Conservation (phyloP, 2,113 vertebrate species). For the Sorex fumeus region DNA sequence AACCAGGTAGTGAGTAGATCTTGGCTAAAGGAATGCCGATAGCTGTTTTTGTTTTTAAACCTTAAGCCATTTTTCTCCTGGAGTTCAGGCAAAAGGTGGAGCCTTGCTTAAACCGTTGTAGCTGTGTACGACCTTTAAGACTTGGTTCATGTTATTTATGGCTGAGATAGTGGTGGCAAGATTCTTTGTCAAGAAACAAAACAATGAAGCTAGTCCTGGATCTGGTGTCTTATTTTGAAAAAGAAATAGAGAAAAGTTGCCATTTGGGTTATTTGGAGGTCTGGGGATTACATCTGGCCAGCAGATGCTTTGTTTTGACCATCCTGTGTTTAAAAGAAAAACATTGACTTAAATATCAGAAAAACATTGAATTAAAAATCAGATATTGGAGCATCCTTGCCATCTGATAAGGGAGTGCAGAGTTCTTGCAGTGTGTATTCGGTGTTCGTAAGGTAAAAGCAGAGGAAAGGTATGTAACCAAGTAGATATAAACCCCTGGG, state of each 20-base stretch:
- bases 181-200: background rate
- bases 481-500: background rate
- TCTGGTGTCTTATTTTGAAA: background rate
- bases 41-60: conserved; percentile 4
- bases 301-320: background rate
- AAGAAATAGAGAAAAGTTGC: background rate
- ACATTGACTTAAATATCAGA: background rate
- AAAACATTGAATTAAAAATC: background rate
- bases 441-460: background rate
- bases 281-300: background rate
- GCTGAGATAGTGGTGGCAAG: background rate
- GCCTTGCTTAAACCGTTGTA: background rate
- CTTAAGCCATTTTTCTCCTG: conserved; percentile 6
- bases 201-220: background rate
- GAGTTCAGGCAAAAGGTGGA: background rate
- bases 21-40: conserved; percentile 16
- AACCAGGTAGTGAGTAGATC: conserved; percentile 2
- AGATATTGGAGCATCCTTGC: background rate
- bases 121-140: background rate
- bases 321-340: conserved; percentile 27
- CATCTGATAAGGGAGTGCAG: background rate
- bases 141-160: background rate
- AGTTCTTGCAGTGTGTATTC: background rate
- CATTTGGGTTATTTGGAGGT: background rate
- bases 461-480: background rate